Percentiles rank a stretch among this genome's conserved stretches.
Conservation (phyloP, 2,888 invertebrate species). For the Oxyscelio sp. region DNA sequence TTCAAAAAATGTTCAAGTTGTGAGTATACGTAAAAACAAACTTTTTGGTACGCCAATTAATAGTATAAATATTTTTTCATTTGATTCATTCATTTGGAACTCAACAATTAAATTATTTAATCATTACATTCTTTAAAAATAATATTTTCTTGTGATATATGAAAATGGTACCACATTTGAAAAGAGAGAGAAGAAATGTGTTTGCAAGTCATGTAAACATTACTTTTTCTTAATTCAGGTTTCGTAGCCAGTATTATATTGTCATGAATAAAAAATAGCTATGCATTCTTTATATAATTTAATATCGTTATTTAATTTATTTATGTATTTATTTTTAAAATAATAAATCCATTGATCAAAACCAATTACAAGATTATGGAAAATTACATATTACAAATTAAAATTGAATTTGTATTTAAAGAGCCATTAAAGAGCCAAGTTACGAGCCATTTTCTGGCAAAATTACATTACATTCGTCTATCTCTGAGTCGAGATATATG, state of each 20-base stretch:
- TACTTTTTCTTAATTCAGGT: too few relatives aligned
- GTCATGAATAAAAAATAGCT: not conserved
- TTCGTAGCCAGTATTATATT: not conserved
- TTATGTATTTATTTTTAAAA: too few relatives aligned
- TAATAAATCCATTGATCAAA: too few relatives aligned
- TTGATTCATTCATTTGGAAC: not conserved
- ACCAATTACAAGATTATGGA: too few relatives aligned
- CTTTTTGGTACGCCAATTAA: not conserved
- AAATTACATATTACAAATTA: too few relatives aligned
- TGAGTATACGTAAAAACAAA: not conserved
- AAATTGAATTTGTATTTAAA: too few relatives aligned
- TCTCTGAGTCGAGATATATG: too few relatives aligned
- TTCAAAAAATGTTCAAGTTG: conserved; percentile 10
- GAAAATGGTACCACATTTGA: not conserved
- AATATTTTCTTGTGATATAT: not conserved
- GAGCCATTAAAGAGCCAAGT: too few relatives aligned
- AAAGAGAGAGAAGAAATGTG: not conserved
- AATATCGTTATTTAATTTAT: too few relatives aligned
- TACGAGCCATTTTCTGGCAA: too few relatives aligned
- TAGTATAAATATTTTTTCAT: not conserved
- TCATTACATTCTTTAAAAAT: not conserved
- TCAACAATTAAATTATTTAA: not conserved
- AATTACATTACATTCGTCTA: too few relatives aligned
- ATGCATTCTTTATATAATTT: not conserved
- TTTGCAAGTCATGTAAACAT: not conserved